Percentiles rank a stretch among this genome's conserved stretches.
Evolutionary conservation across 1,140 invertebrate genomes (phyloP).

Genomic region (Drosophila santomea): DNA sequence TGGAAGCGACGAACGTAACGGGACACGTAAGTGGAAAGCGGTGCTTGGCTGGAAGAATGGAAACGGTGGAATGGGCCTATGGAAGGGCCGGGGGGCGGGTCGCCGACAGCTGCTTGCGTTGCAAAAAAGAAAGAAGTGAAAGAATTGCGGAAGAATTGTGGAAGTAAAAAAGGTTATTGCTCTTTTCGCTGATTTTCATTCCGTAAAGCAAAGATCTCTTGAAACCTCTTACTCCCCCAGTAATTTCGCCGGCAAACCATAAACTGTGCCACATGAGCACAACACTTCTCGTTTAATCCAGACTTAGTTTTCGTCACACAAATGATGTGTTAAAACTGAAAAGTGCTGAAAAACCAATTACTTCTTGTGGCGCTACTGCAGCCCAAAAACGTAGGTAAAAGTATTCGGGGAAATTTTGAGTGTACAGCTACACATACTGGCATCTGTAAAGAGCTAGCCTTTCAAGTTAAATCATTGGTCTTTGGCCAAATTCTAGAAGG

Average conservation of each 20-base stretch:
- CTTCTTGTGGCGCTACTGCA: too few relatives aligned
- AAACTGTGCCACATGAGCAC: slow-evolving; percentile 4
- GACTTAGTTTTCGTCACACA: not conserved
- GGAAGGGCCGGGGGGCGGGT: not conserved
- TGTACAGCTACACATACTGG: too few relatives aligned
- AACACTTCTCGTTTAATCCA: not conserved
- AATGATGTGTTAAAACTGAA: not conserved
- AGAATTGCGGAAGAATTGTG: slow-evolving; percentile 24
- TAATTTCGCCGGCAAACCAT: not conserved
- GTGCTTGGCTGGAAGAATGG: not conserved
- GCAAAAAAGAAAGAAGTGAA: slow-evolving; percentile 53
- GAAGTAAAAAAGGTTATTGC: slow-evolving; percentile 53
- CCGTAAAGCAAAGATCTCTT: not conserved
- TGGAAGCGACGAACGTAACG: slow-evolving; percentile 22
- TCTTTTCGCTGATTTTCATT: slow-evolving; percentile 8
- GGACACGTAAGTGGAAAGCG: slow-evolving; percentile 42
- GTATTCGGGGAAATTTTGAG: too few relatives aligned
- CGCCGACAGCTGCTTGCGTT: slow-evolving; percentile 71
- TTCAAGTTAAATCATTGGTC: too few relatives aligned
- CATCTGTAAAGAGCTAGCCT: too few relatives aligned
- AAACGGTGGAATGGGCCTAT: not conserved
- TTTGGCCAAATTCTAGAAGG: too few relatives aligned
- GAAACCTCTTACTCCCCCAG: not conserved
- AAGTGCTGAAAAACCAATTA: not conserved
- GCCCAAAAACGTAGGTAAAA: too few relatives aligned